These are phyloP conservation scores for Leptinotarsa peninsularis DNA, from an alignment of 2,888 invertebrate species.

Conservation along the genomic window DNA sequence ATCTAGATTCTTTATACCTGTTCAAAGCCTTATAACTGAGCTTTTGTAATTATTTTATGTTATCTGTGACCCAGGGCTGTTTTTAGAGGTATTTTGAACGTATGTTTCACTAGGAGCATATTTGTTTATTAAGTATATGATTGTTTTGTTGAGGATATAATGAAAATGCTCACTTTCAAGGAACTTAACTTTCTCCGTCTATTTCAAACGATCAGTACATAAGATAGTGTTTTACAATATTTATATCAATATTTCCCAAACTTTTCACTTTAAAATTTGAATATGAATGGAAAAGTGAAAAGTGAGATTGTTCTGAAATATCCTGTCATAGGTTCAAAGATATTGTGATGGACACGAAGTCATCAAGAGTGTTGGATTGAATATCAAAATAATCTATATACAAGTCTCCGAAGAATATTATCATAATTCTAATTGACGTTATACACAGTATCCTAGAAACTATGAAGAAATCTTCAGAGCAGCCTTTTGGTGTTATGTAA, in stretches of 20 bases:
- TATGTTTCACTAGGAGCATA: background rate
- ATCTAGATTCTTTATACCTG: background rate
- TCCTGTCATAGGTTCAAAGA: background rate
- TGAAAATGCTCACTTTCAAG: too few species aligned
- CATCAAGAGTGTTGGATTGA: background rate
- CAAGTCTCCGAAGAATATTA: background rate
- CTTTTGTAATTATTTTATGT: background rate
- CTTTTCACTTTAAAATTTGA: background rate
- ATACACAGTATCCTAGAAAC: background rate
- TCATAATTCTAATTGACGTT: background rate
- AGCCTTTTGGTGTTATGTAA: background rate
- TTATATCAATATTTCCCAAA: background rate
- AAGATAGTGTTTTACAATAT: background rate
- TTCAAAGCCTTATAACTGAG: background rate
- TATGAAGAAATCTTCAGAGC: background rate
- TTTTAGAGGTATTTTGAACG: background rate
- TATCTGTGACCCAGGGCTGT: conserved; percentile 9
- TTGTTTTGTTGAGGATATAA: background rate
- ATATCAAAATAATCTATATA: background rate
- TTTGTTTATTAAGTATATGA: background rate
- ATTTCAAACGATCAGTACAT: conserved; percentile 10
- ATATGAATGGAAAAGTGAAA: background rate
- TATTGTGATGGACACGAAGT: background rate
- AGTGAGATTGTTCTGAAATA: background rate
- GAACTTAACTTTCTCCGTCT: background rate